Conservation (phyloP, 2,797 vertebrate genomes). For the Muscicapa striata region DNA sequence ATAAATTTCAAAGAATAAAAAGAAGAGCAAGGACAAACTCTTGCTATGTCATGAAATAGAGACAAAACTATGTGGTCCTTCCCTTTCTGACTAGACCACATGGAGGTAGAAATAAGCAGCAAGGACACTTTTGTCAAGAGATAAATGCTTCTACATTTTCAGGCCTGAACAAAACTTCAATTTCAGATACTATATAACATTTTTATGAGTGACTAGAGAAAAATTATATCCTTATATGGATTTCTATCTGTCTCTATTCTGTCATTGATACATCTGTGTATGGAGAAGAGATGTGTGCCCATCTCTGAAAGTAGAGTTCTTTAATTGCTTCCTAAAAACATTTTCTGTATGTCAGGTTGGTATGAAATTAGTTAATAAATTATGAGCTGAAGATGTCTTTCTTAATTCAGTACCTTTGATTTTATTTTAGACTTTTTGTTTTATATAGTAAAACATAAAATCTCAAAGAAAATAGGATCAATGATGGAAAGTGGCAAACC, state of each 20-base stretch:
- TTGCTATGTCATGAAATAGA: not conserved
- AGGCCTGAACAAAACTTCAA: not conserved
- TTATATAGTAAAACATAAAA: not conserved
- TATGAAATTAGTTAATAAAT: not conserved
- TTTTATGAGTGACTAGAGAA: not conserved
- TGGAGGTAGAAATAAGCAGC: not conserved
- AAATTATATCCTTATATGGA: not conserved
- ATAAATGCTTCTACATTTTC: not conserved
- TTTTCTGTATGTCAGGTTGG: not conserved
- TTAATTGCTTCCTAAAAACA: not conserved
- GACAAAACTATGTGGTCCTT: not conserved
- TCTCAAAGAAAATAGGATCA: not conserved
- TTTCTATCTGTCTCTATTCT: not conserved
- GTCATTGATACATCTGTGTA: not conserved
- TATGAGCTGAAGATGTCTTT: not conserved
- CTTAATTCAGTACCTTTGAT: not conserved
- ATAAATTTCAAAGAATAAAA: not conserved
- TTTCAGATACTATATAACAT: not conserved
- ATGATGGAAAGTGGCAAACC: not conserved
- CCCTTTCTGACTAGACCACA: not conserved
- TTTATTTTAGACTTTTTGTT: not conserved
- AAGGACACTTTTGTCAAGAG: not conserved
- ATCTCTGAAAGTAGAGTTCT: not conserved
- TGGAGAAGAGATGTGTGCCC: not conserved
- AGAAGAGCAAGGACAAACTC: not conserved